Evolutionary conservation across 1,140 invertebrate species (phyloP).

Genomic region (Atta texana): DNA sequence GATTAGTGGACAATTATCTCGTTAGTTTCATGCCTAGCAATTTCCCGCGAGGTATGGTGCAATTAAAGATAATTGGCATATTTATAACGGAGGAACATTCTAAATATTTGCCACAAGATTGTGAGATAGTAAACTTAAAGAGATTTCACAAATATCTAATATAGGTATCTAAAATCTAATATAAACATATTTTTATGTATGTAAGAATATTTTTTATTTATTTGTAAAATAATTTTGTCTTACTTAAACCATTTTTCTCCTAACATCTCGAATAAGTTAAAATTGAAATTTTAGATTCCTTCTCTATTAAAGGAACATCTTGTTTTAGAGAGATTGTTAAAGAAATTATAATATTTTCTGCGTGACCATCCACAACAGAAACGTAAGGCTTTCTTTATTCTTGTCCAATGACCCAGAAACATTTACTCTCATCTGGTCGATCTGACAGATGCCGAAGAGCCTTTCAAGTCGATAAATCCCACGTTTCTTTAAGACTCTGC

Average conservation of each 20-base stretch:
- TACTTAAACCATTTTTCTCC: too few relatives aligned
- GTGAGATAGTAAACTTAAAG: conserved; percentile 13
- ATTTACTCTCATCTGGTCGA: conserved; percentile 34
- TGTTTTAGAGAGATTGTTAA: conserved; percentile 8
- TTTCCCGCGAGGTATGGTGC: background rate
- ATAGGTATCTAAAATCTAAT: too few relatives aligned
- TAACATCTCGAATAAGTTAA: too few relatives aligned
- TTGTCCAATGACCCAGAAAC: background rate
- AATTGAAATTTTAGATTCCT: too few relatives aligned
- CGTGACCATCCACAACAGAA: conserved; percentile 42
- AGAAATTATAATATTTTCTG: conserved; percentile 15
- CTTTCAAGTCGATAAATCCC: background rate
- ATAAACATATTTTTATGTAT: too few relatives aligned
- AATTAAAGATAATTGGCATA: conserved; percentile 11
- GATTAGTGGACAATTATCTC: conserved; percentile 26
- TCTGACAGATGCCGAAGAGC: conserved; percentile 24
- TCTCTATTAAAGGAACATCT: background rate
- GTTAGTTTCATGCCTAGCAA: background rate
- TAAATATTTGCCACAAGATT: conserved; percentile 22
- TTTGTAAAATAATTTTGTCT: too few relatives aligned
- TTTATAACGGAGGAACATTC: conserved; percentile 16
- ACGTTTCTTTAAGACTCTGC: conserved; percentile 14
- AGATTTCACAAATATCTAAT: background rate
- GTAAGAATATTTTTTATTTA: too few relatives aligned
- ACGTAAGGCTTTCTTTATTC: background rate